Percentiles rank a stretch among this genome's conserved stretches.
Conservation (phyloP, 2,888 invertebrate genomes). For the Xestoiulus laeticollis region DNA sequence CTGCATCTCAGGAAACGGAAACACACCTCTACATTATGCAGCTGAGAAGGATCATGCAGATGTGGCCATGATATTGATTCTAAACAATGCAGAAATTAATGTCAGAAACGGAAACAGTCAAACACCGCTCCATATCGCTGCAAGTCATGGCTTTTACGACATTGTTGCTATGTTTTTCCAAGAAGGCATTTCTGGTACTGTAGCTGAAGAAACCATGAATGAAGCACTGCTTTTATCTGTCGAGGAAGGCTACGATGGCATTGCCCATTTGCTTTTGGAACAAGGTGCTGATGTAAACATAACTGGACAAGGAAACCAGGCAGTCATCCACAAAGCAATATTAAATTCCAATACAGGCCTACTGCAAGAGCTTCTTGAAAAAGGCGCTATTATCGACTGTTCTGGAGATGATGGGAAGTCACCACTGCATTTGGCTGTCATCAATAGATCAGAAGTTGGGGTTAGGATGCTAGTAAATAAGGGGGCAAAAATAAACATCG, state of each 20-base stretch:
- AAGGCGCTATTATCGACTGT: background rate
- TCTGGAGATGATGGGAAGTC: background rate
- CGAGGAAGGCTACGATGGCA: background rate
- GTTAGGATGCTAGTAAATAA: conserved; percentile 68
- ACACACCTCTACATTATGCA: conserved; percentile 14
- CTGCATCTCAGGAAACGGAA: conserved; percentile 68
- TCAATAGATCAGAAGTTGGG: conserved; percentile 64
- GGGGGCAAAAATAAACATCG: conserved; percentile 73
- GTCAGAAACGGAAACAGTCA: background rate
- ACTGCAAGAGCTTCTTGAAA: background rate
- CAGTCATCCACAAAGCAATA: background rate
- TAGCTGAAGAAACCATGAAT: too few species aligned
- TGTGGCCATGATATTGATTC: background rate
- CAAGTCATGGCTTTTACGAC: background rate
- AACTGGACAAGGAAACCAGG: too few species aligned
- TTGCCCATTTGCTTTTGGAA: background rate
- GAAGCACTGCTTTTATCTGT: background rate
- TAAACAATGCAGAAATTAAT: conserved; percentile 12
- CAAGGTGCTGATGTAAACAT: background rate
- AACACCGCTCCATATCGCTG: conserved; percentile 19
- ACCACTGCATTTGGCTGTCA: background rate
- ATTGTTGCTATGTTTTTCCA: background rate
- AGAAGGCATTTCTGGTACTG: background rate
- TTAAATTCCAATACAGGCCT: background rate
- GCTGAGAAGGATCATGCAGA: background rate